Conservation (phyloP, 2,113 vertebrate species). For the Macaca nemestrina region DNA sequence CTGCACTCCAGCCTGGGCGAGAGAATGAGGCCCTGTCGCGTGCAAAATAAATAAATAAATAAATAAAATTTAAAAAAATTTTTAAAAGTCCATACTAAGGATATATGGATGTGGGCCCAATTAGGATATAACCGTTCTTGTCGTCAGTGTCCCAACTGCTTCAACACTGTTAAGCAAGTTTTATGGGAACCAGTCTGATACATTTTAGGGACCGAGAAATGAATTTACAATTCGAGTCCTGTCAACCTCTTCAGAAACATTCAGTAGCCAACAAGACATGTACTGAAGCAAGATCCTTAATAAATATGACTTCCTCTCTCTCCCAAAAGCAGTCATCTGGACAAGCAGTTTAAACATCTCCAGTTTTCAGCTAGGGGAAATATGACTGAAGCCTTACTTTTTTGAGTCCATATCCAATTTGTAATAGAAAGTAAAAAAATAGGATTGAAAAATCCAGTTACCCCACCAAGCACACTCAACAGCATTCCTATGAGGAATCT, state of each 20-base stretch:
- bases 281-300: neutral
- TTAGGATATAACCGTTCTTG: neutral
- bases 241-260: slow-evolving; percentile 11
- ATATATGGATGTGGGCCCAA: neutral
- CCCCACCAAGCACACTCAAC: neutral
- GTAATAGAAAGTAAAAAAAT: neutral
- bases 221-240: neutral
- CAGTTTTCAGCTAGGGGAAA: neutral
- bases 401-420: neutral
- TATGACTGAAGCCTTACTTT: neutral
- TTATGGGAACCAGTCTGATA: neutral
- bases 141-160: neutral
- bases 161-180: neutral
- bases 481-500: neutral
- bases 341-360: neutral
- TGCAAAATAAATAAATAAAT: too few species aligned
- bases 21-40: too few species aligned
- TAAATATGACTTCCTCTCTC: neutral
- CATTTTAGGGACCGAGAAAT: neutral
- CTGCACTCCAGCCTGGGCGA: too few species aligned
- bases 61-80: too few species aligned
- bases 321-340: neutral
- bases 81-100: neutral
- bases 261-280: neutral
- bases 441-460: neutral